phyloP scores from a whole-genome alignment of 2,888 invertebrate species.

The Chesias legatella region DNA sequence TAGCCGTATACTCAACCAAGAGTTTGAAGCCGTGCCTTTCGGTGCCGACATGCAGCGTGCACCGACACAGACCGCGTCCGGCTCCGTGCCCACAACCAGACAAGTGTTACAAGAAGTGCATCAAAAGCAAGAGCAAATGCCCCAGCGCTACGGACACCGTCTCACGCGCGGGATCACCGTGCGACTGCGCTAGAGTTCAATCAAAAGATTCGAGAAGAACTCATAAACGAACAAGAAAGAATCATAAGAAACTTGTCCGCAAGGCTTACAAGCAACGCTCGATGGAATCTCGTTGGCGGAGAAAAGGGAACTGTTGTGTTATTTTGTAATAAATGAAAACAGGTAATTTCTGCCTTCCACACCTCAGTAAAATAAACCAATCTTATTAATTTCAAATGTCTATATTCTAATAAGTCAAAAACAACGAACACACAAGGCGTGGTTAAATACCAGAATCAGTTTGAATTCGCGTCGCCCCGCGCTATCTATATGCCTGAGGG shows the following conservation, averaged over 20 bases:
- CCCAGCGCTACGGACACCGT: constrained; percentile 58
- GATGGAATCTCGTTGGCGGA: constrained; percentile 48
- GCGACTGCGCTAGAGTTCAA: constrained; percentile 52
- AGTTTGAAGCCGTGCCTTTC: constrained; percentile 62
- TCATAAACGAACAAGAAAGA: constrained; percentile 36
- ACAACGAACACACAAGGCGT: too few species aligned
- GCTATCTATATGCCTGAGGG: too few species aligned
- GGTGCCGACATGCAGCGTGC: constrained; percentile 58
- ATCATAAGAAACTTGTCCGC: constrained; percentile 47
- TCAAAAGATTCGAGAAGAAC: constrained; percentile 44
- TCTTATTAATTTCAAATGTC: too few species aligned
- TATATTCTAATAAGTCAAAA: too few species aligned
- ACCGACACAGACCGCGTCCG: constrained; percentile 59
- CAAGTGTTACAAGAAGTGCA: constrained; percentile 57
- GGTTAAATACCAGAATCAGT: too few species aligned
- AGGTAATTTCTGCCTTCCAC: neutral
- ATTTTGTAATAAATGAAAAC: constrained; percentile 39
- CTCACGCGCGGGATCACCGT: constrained; percentile 44
- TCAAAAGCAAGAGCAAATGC: constrained; percentile 51
- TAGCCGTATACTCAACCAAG: constrained; percentile 49
- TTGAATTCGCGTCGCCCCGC: too few species aligned
- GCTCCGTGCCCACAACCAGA: constrained; percentile 62
- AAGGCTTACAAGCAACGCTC: constrained; percentile 50
- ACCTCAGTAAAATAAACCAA: constrained; percentile 3
- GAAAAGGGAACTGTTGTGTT: constrained; percentile 44